A percentile compares a stretch with the other conserved stretches of the same genome.
Conservation (phyloP, 2,797 vertebrate genomes). For the Crocidura indochinensis region DNA sequence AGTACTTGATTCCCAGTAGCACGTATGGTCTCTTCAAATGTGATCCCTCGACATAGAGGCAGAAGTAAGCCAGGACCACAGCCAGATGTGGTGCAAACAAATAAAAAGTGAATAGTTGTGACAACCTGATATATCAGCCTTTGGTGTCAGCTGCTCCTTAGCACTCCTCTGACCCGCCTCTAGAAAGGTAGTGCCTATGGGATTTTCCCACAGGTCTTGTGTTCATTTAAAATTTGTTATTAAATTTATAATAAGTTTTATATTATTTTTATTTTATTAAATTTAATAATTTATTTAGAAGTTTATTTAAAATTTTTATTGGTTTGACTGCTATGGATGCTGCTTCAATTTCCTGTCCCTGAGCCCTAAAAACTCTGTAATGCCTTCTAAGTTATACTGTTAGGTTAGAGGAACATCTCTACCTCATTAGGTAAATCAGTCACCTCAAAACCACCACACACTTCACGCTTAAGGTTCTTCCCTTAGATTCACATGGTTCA, state of each 20-base stretch:
- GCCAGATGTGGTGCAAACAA: too few species aligned
- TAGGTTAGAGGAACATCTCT: neutral
- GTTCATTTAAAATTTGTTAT: neutral
- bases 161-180: neutral
- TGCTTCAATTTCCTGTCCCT: neutral
- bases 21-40: too few species aligned
- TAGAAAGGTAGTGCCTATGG: neutral
- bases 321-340: neutral
- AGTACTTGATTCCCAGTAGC: too few species aligned
- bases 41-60: too few species aligned
- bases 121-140: neutral
- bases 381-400: neutral
- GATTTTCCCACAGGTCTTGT: neutral
- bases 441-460: neutral
- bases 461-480: neutral
- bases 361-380: neutral
- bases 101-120: too few species aligned
- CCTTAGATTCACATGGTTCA: constrained; percentile 1
- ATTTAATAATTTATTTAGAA: too few species aligned
- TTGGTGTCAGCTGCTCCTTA: neutral
- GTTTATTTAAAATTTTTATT: neutral
- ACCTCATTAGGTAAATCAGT: neutral
- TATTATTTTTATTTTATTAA: too few species aligned
- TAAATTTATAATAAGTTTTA: neutral
- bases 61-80: too few species aligned